These are phyloP conservation scores for Archegozetes longisetosus DNA, from an alignment of 1,140 invertebrate species.

Conservation along the genomic window DNA sequence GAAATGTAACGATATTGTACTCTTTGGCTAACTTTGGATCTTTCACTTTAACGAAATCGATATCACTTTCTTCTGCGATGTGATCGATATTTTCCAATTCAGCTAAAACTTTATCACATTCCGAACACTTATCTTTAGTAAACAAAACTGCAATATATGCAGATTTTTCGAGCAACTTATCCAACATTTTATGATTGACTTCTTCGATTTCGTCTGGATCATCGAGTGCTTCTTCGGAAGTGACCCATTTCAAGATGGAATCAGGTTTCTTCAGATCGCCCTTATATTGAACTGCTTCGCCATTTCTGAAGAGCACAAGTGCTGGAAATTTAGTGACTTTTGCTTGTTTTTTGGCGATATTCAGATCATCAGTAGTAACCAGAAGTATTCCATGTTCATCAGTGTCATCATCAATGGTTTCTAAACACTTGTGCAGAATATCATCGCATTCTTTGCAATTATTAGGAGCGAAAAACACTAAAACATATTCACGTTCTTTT, in stretches of 20 bases:
- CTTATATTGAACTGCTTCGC: conserved; percentile 45
- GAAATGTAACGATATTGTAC: conserved; percentile 60
- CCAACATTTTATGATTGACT: conserved; percentile 76
- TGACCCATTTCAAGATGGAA: conserved; percentile 69
- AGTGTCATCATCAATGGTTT: conserved; percentile 77
- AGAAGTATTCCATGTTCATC: conserved; percentile 86
- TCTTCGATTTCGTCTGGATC: conserved; percentile 85
- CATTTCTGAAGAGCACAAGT: conserved; percentile 77
- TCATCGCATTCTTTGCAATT: conserved; percentile 23
- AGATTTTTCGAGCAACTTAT: conserved; percentile 71
- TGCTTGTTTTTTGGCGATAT: conserved; percentile 58
- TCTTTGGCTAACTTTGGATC: conserved; percentile 73
- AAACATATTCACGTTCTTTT: conserved; percentile 24
- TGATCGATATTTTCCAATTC: conserved; percentile 89
- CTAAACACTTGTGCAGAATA: conserved; percentile 42
- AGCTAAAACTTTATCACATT: conserved; percentile 67
- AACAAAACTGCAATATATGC: conserved; percentile 80
- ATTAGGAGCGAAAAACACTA: conserved; percentile 26
- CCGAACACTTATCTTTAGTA: conserved; percentile 81
- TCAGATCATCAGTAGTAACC: conserved; percentile 30
- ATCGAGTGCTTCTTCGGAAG: conserved; percentile 75
- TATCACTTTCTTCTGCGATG: conserved; percentile 77
- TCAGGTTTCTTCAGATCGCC: conserved; percentile 73
- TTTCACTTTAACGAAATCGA: conserved; percentile 82
- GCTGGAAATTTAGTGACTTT: conserved; percentile 53